Percentiles rank a stretch among this genome's conserved stretches.
Evolutionary conservation across 2,113 vertebrate species (phyloP).

Genomic region (Mesembrinibis cayennensis): DNA sequence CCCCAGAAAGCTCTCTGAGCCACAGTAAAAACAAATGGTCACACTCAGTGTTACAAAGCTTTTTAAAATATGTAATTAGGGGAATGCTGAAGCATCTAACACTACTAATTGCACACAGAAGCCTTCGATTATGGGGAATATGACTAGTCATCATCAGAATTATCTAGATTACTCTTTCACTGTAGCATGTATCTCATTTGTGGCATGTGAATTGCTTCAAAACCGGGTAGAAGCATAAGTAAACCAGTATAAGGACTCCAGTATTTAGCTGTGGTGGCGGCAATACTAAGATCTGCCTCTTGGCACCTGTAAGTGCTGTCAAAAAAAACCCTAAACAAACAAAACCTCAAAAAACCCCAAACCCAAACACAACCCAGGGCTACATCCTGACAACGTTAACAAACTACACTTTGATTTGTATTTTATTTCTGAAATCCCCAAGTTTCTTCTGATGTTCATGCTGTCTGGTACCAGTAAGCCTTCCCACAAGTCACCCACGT

Average conservation of each 20-base stretch:
- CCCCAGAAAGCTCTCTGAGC: neutral
- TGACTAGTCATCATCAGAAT: neutral
- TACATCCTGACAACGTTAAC: neutral
- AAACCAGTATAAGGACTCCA: neutral
- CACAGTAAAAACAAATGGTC: neutral
- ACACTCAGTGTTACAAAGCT: neutral
- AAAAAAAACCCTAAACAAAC: neutral
- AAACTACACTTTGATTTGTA: neutral
- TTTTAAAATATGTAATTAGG: neutral
- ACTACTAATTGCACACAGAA: neutral
- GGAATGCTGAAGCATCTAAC: neutral
- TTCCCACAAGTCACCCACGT: neutral
- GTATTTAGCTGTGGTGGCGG: neutral
- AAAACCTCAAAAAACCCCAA: neutral
- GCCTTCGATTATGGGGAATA: neutral
- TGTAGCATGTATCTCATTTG: neutral
- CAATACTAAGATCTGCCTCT: neutral
- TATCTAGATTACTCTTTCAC: neutral
- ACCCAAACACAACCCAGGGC: neutral
- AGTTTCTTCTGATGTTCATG: neutral
- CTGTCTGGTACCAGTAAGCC: neutral
- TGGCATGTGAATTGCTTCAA: neutral
- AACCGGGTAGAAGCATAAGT: neutral
- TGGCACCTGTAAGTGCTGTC: neutral
- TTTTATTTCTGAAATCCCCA: neutral